Conservation (phyloP, 2,888 invertebrate genomes). For the Drosophila pseudotalamancana region DNA sequence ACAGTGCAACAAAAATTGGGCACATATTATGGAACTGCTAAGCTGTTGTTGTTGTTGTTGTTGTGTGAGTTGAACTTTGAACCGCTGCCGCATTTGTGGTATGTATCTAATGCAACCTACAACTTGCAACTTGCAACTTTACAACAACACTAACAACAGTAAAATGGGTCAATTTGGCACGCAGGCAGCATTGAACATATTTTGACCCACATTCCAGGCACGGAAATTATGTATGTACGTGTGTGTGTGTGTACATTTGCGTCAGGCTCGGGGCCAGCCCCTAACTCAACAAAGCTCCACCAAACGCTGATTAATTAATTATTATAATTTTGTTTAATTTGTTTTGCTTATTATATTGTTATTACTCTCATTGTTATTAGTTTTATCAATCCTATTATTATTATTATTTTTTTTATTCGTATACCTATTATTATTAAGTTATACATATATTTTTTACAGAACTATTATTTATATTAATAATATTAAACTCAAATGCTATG, state of each 20-base stretch:
- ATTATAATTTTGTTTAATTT: no score
- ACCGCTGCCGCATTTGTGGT: slow-evolving; percentile 24
- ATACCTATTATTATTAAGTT: not conserved
- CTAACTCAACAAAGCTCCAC: not conserved
- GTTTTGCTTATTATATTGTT: no score
- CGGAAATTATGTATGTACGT: not conserved
- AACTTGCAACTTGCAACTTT: slow-evolving; percentile 12
- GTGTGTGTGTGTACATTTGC: not conserved
- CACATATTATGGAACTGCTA: not conserved
- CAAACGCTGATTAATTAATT: no score
- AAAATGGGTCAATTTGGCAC: slow-evolving; percentile 27
- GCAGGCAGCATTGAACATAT: slow-evolving; percentile 26
- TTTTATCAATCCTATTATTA: no score
- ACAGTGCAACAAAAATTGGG: slow-evolving; percentile 27
- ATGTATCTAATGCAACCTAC: not conserved
- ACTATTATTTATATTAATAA: no score
- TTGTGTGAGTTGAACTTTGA: slow-evolving; percentile 17
- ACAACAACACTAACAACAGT: not conserved
- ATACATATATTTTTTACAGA: no score
- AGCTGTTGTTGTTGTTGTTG: slow-evolving; percentile 24
- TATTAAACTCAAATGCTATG: not conserved
- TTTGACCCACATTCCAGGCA: slow-evolving; percentile 39
- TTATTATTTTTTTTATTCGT: not conserved
- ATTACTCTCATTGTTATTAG: no score
- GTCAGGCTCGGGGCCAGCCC: not conserved